Base-by-base conservation (phyloP, 2,888 invertebrate genomes). In the Microdon myrmicae region DNA sequence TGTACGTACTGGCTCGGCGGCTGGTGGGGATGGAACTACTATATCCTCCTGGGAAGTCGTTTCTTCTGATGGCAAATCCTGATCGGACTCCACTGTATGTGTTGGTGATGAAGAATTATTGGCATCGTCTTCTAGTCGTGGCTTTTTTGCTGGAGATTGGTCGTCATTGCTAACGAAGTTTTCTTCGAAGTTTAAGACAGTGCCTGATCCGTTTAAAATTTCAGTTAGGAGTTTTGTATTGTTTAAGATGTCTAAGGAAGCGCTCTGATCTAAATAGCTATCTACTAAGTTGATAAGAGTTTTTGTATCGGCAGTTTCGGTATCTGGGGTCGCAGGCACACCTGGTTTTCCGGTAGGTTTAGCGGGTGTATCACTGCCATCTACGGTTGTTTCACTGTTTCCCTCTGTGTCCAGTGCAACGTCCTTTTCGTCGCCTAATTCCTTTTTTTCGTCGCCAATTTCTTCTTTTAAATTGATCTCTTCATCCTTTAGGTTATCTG, bases 181-280 rank as follows among this genome's bases (percentile, higher is more conserved):
- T 44, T 78, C 78, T 49, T 76, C 77, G 34, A 77, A 75, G 22
- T 72, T 72, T 29, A 73, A 71, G 14, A 73, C 75, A 2, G 73
- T 60, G 39, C 74, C 75, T 2, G 72, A 69, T 0, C 74, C 74
- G 48, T 73, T 78, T 3, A 77, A 54, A 2, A 78, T 75, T 48
- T 77, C 79, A 22, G 75, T 78, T 13, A 78, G 74, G 19, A 77
- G 71, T 69, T 77, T 77, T 1, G 64, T 51, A 49, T 75, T 75
- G 64, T 77, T 77, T 13, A 78, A 70, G 70, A 75, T 73, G 29
- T 78, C 79, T 13, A 70, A 35, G 19, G 76, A 58, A 1, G 58
- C 37, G 17, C 47, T 58, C 16, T 58, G 64, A 19, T 64, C 58
- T 4, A 64, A 58, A 38, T 58, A 58, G 2, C 64, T 58, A 23